Evolutionary conservation across 2,113 vertebrate genomes (phyloP), one percentile per base, ranked within the genome.

Genomic region (Pimephales promelas): DNA sequence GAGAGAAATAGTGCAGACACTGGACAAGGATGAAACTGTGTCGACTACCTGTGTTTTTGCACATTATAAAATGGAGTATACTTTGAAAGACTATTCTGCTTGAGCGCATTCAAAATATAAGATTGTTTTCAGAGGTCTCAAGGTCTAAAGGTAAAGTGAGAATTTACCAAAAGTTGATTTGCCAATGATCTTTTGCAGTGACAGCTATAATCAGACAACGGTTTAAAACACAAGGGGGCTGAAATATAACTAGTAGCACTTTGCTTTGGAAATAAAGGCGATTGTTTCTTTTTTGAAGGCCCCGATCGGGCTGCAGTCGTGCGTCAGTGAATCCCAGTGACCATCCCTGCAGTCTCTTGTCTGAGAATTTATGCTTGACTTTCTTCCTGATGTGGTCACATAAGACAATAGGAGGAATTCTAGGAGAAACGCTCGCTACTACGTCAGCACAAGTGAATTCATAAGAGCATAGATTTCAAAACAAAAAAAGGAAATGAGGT

Each of bases 401-500:
- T 64, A 16, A 81, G 47, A 81, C 79, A 81, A 81, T 68, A 81
- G 79, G 28, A 70, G 79, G 79, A 81, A 81, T 56, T 34, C 62
- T 56, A 20, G 62, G 47, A 70, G 79, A 70, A 81, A 70, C 11
- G 4, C 28, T 31, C 11, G 62, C 47, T 54, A 24, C 43, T 64
- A 64, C 10, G 59, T 64, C 78, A 79, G 78, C 76, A 81, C 56
- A 79, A 70, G 64, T 57, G 56, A 62, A 54, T 70, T 74, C 64
- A 54, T 70, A 76, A 73, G 78, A 64, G 76, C 70, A 62, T 26
- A 2, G 14, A 34, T 47, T 81, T 82, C 82, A 79, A 61, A 5
- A 87, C 76, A 83, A 86, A 75, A 71, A 6, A 31, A 72, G 79
- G 70, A 71, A 82, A 82, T 84, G 72, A 56, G 26, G 57, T 85